Evolutionary conservation across 2,888 invertebrate species (phyloP).

Genomic region (Pandemis corylana): DNA sequence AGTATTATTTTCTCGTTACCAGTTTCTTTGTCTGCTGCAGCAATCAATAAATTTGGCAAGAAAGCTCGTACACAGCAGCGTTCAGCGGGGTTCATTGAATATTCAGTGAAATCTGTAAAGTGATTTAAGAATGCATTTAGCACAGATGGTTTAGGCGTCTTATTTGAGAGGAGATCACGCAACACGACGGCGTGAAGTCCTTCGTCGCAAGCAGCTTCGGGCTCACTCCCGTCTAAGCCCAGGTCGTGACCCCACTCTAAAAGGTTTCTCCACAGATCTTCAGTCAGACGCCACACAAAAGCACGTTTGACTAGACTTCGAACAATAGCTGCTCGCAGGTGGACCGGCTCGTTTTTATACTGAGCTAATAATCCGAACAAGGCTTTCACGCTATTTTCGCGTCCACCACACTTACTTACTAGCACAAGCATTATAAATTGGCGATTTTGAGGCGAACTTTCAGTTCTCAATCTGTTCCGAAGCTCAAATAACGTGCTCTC

Average conservation of each 20-base stretch:
- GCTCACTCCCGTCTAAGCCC: conserved; percentile 31
- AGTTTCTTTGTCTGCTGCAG: neutral
- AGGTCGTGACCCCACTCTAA: conserved; percentile 25
- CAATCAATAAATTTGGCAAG: conserved; percentile 18
- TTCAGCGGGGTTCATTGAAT: conserved; percentile 16
- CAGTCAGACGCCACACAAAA: conserved; percentile 33
- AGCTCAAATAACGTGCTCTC: conserved; percentile 22
- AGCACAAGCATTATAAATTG: conserved; percentile 28
- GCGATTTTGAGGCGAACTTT: conserved; percentile 21
- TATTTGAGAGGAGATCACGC: conserved; percentile 14
- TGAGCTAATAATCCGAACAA: conserved; percentile 16
- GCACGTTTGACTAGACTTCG: conserved; percentile 37
- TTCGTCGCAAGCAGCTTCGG: conserved; percentile 30
- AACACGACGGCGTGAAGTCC: conserved; percentile 36
- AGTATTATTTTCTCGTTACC: neutral
- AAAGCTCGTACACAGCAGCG: conserved; percentile 5
- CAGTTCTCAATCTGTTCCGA: conserved; percentile 9
- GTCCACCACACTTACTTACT: conserved; percentile 26
- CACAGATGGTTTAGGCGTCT: neutral
- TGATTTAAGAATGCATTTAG: conserved; percentile 16
- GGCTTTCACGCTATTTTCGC: conserved; percentile 15
- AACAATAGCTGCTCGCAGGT: conserved; percentile 35
- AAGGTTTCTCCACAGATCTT: conserved; percentile 29
- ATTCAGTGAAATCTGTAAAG: conserved; percentile 29
- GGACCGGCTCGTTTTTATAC: conserved; percentile 32